These are phyloP conservation scores for Orthosia cruda DNA, from an alignment of 2,888 invertebrate genomes.

Conservation along the genomic window DNA sequence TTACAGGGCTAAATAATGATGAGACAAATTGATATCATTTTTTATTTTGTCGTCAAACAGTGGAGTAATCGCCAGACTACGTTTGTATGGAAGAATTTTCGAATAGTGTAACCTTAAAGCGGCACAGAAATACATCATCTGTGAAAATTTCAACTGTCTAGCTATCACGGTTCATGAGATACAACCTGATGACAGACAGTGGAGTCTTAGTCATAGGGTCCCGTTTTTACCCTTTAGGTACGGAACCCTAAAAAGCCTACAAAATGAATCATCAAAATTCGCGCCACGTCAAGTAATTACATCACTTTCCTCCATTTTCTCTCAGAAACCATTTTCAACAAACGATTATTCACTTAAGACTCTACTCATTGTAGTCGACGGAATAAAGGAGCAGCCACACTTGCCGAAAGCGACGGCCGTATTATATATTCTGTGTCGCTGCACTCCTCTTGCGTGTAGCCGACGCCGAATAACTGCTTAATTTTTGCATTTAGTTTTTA, in stretches of 20 bases:
- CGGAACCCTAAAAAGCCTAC: neutral
- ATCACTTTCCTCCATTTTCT: conserved; percentile 38
- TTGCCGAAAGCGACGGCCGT: conserved; percentile 34
- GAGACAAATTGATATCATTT: too few species aligned
- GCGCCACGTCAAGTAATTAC: conserved; percentile 45
- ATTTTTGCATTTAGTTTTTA: conserved; percentile 12
- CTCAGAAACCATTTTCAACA: conserved; percentile 43
- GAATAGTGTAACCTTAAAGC: too few species aligned
- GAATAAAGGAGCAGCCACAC: conserved; percentile 59
- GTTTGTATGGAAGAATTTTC: too few species aligned
- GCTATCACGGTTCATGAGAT: too few species aligned
- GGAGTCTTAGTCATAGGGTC: too few species aligned
- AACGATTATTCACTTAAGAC: conserved; percentile 63
- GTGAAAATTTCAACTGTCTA: too few species aligned
- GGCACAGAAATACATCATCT: too few species aligned
- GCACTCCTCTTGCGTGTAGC: conserved; percentile 37
- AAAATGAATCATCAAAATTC: conserved; percentile 43
- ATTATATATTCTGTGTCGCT: conserved; percentile 55
- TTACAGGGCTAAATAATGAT: too few species aligned
- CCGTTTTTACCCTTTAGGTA: too few species aligned
- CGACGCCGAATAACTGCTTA: conserved; percentile 13
- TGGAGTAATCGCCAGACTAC: too few species aligned
- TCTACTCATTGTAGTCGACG: conserved; percentile 44
- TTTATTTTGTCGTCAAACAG: too few species aligned
- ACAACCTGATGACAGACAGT: too few species aligned